Evolutionary conservation across 1,140 invertebrate genomes (phyloP).

Genomic region (Maconellicoccus hirsutus): DNA sequence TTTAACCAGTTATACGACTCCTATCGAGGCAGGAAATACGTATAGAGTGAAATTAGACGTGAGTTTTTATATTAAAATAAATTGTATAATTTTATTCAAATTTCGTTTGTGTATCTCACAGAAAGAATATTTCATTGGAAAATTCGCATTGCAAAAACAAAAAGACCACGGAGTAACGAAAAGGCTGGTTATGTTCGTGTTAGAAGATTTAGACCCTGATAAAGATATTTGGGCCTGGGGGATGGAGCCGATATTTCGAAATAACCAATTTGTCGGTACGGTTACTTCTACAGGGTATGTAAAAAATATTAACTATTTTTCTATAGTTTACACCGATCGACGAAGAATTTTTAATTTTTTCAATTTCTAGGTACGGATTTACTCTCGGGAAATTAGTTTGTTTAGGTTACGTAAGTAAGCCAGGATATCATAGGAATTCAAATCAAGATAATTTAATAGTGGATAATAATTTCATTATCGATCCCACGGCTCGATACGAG

Average conservation of each 20-base stretch:
- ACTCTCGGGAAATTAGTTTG: conserved; percentile 50
- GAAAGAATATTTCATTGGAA: conserved; percentile 61
- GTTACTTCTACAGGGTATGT: conserved; percentile 61
- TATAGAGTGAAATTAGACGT: conserved; percentile 58
- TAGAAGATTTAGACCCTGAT: conserved; percentile 60
- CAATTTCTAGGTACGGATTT: conserved; percentile 49
- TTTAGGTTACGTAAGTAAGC: conserved; percentile 49
- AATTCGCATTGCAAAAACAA: conserved; percentile 55
- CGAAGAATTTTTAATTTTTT: background rate
- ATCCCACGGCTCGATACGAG: conserved; percentile 46
- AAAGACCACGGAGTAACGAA: conserved; percentile 54
- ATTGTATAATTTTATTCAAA: too few relatives aligned
- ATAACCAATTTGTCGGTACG: conserved; percentile 55
- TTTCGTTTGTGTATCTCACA: conserved; percentile 27
- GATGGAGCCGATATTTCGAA: conserved; percentile 61
- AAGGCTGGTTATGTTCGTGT: conserved; percentile 55
- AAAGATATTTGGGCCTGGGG: conserved; percentile 70
- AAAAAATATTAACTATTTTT: conserved; percentile 24
- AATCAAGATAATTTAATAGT: conserved; percentile 35
- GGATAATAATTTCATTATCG: conserved; percentile 51
- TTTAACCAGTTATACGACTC: conserved; percentile 58
- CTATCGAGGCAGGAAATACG: conserved; percentile 59
- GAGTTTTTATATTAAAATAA: conserved; percentile 23
- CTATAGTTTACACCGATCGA: background rate
- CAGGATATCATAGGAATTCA: conserved; percentile 30